phyloP scores from a whole-genome alignment of 2,888 invertebrate genomes.

The Seira musarum region DNA sequence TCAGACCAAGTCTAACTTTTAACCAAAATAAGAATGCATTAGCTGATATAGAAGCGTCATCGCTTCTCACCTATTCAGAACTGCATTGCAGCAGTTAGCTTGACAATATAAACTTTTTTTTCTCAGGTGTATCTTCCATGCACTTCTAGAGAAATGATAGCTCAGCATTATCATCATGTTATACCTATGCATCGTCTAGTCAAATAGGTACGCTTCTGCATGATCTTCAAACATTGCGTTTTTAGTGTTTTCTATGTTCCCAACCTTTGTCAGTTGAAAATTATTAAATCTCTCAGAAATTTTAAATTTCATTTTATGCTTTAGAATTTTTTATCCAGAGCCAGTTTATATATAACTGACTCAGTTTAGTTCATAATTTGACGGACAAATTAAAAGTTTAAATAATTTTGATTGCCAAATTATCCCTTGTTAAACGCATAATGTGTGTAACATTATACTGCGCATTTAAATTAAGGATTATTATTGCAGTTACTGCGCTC shows the following conservation, averaged over 20 bases:
- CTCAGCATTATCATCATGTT: too few relatives aligned
- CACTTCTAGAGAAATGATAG: neutral
- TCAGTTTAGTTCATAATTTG: too few relatives aligned
- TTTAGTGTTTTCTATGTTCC: neutral
- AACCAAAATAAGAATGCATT: too few relatives aligned
- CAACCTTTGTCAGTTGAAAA: neutral
- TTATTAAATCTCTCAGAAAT: neutral
- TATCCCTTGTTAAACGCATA: too few relatives aligned
- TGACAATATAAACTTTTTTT: neutral
- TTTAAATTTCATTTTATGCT: too few relatives aligned
- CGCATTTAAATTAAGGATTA: too few relatives aligned
- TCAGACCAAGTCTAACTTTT: too few relatives aligned
- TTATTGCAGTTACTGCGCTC: constrained; percentile 34
- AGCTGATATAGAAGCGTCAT: neutral
- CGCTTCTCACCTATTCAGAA: neutral
- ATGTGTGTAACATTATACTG: too few relatives aligned
- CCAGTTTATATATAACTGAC: too few relatives aligned
- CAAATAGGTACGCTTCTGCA: neutral
- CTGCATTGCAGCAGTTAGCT: neutral
- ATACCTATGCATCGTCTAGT: neutral
- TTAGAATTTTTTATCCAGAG: neutral
- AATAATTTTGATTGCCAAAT: too few relatives aligned
- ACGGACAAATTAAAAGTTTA: too few relatives aligned
- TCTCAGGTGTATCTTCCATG: neutral
- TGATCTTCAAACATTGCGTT: neutral